A percentile compares a stretch with the other conserved stretches of the same genome.
Evolutionary conservation across 2,797 vertebrate genomes (phyloP).

Genomic region (Podarcis siculus): DNA sequence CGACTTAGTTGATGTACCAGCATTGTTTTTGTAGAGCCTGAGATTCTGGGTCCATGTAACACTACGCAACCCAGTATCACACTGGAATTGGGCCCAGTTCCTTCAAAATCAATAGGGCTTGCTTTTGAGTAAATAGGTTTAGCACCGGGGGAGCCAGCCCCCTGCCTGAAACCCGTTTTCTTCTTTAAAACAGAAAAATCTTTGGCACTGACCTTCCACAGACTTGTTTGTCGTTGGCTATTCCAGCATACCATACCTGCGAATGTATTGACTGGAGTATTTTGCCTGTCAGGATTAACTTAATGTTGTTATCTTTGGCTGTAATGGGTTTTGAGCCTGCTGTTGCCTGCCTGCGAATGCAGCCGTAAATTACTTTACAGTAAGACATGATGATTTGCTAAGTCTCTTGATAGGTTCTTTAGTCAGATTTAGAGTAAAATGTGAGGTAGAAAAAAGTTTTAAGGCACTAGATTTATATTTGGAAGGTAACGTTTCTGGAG

Average conservation of each 20-base stretch:
- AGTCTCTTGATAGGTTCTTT: conserved; percentile 80
- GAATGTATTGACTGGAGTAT: conserved; percentile 73
- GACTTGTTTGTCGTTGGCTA: conserved; percentile 68
- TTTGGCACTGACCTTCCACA: conserved; percentile 67
- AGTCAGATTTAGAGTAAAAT: conserved; percentile 82
- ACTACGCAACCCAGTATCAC: neutral
- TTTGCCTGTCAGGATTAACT: conserved; percentile 80
- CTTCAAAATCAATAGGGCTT: conserved; percentile 12
- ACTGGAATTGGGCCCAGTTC: neutral
- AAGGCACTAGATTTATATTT: conserved; percentile 14
- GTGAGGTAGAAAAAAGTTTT: conserved; percentile 74
- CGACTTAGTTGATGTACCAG: too few relatives aligned
- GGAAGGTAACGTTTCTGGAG: conserved; percentile 46
- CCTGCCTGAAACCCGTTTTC: conserved; percentile 27
- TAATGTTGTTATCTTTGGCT: conserved; percentile 83
- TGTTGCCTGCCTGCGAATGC: conserved; percentile 72
- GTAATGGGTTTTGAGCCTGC: conserved; percentile 79
- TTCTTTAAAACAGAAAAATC: conserved; percentile 44
- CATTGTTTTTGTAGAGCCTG: neutral
- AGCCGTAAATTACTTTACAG: conserved; percentile 84
- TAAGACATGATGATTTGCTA: conserved; percentile 80
- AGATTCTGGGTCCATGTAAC: neutral
- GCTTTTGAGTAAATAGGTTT: conserved; percentile 4
- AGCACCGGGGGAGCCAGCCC: neutral
- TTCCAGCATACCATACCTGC: conserved; percentile 72